Evolutionary conservation across 2,797 vertebrate genomes (phyloP).

Genomic region (Sitta carolinensis): DNA sequence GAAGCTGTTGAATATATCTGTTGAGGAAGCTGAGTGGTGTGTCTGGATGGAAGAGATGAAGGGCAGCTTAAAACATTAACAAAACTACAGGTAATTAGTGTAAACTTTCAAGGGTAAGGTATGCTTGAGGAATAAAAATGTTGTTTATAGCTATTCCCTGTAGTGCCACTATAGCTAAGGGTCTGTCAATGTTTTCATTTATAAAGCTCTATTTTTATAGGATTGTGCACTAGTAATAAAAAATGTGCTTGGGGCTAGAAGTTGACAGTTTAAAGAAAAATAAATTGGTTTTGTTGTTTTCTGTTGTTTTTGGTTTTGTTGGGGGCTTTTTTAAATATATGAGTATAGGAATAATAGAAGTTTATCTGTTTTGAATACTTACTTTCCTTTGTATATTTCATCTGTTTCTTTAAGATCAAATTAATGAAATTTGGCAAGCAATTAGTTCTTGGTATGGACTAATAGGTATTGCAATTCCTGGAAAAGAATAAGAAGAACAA

Average conservation of each 20-base stretch:
- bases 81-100: slow-evolving; percentile 83
- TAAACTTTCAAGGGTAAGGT: slow-evolving; percentile 79
- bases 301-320: neutral
- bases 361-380: slow-evolving; percentile 1
- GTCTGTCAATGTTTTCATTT: slow-evolving; percentile 74
- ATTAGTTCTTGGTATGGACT: neutral
- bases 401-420: slow-evolving; percentile 34
- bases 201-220: slow-evolving; percentile 73
- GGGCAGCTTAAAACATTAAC: slow-evolving; percentile 82
- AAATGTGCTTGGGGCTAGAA: slow-evolving; percentile 66
- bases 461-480: neutral
- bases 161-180: slow-evolving; percentile 67
- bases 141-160: slow-evolving; percentile 74
- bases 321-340: neutral
- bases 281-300: slow-evolving; percentile 45
- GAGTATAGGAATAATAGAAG: slow-evolving; percentile 35
- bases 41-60: slow-evolving; percentile 79
- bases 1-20: slow-evolving; percentile 85
- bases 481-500: neutral
- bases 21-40: slow-evolving; percentile 77
- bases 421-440: slow-evolving; percentile 31
- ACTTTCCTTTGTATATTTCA: slow-evolving; percentile 31
- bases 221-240: slow-evolving; percentile 59
- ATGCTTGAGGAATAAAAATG: slow-evolving; percentile 74
- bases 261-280: slow-evolving; percentile 62